Evolutionary conservation across 2,113 vertebrate genomes (phyloP), one percentile per base, ranked within the genome.

Genomic region (Serilophus lunatus): DNA sequence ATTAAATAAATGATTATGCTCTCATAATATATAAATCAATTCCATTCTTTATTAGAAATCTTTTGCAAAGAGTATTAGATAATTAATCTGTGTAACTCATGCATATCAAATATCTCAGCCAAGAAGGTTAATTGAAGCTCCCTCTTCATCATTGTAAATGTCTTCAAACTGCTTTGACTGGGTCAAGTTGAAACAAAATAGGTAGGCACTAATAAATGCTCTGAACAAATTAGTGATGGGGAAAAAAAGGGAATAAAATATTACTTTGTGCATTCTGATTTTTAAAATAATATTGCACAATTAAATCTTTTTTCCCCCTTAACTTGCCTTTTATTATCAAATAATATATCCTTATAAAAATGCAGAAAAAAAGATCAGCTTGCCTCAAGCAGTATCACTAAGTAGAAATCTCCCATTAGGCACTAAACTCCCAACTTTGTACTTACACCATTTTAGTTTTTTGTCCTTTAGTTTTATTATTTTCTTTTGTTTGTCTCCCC

Each of bases 61-160:
- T 95, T 97, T 95, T 93, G 94, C 94, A 97, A 98, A 97, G 97
- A 95, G 53, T 96, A 98, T 97, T 96, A 97, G 97, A 97, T 97
- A 98, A 98, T 98, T 98, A 97, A 95, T 82, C 85, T 93, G 93
- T 94, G 81, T 97, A 97, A 97, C 96, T 97, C 97, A 96, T 97
- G 96, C 96, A 98, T 97, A 98, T 98, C 96, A 97, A 98, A 97
- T 96, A 97, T 95, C 84, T 97, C 92, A 95, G 94, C 87, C 90
- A 94, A 66, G 87, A 96, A 97, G 97, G 98, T 98, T 98, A 98
- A 98, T 97, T 98, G 97, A 98, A 97, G 95, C 86, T 98, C 96
- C 94, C 50, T 96, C 93, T 94, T 97, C 93, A 92, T 97, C 95
- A 96, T 5, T 90, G 76, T 96, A 97, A 98, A 97, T 97, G 95